Base-by-base conservation (phyloP, 1,140 invertebrate species). In the Drosophila repleta region DNA sequence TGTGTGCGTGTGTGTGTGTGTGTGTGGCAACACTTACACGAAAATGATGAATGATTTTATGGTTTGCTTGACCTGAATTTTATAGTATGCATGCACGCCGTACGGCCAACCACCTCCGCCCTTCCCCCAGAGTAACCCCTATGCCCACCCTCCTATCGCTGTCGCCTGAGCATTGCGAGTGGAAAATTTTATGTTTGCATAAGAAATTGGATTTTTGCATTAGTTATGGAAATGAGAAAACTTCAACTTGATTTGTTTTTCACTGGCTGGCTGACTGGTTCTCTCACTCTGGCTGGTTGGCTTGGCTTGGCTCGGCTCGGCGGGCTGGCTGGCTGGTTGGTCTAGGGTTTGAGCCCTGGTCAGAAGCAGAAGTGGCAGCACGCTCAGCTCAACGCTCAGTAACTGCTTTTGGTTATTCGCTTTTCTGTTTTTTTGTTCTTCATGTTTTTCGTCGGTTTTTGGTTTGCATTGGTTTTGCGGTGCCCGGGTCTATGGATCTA, bases 151-250 rank as follows among this genome's bases (percentile, higher is more conserved):
- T 17, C 8, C 62, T 67, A 58, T 46, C 53, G 53, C 71, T 69
- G 65, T 74, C 71, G 71, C 71, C 71, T 69, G 83, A 75, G 78
- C 83, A 84, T 83, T 83, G 79, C 76, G 76, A 88, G 83, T 88
- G 84, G 84, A 88, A 81, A 89, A 90, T 90, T 89, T 90, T 89
- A 90, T 90, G 89, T 90, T 90, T 90, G 81, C 89, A 89, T 87
- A 90, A 90, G 89, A 90, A 90, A 90, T 90, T 90, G 89, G 89
- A 90, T 90, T 90, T 90, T 90, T 90, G 89, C 89, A 90, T 90
- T 90, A 90, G 89, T 90, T 90, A 90, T 90, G 89, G 84, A 90
- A 90, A 88, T 89, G 83, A 88, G 84, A 90, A 90, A 87, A 88
- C 83, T 88, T 88, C 84, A 88, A 88, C 83, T 87, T 87, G 83